Evolutionary conservation across 2,888 invertebrate genomes (phyloP).

Genomic region (Myathropa florea): DNA sequence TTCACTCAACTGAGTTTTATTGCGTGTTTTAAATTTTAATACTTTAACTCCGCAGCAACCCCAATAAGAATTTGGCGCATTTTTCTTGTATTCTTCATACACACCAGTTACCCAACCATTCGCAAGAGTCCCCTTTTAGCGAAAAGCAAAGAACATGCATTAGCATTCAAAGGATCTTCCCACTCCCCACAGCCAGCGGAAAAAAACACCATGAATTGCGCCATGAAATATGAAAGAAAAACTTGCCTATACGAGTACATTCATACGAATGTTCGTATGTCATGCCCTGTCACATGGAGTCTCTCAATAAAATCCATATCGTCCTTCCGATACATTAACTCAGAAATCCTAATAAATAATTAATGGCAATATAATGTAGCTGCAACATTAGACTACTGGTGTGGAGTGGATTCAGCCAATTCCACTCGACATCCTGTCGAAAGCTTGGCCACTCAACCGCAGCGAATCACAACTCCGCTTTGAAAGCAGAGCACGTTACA

Average conservation of each 20-base stretch:
- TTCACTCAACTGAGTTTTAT: slow-evolving; percentile 39
- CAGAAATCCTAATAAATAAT: slow-evolving; percentile 60
- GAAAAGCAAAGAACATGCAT: slow-evolving; percentile 21
- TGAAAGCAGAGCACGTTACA: slow-evolving; percentile 12
- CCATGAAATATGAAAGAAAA: not conserved
- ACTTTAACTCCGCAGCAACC: slow-evolving; percentile 12
- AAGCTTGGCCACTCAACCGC: not conserved
- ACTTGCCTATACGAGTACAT: not conserved
- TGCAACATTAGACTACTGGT: slow-evolving; percentile 15
- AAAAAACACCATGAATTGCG: not conserved
- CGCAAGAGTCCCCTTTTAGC: not conserved
- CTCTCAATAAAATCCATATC: slow-evolving; percentile 33
- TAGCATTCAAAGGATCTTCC: not conserved
- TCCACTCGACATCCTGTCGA: not conserved
- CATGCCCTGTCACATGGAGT: slow-evolving; percentile 8
- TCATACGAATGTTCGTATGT: not conserved
- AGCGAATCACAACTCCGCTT: not conserved
- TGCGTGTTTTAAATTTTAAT: slow-evolving; percentile 61
- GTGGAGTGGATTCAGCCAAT: not conserved
- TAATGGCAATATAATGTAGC: slow-evolving; percentile 65
- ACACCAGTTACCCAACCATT: not conserved
- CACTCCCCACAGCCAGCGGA: not conserved
- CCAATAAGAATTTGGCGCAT: not conserved
- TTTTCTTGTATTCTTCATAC: not conserved
- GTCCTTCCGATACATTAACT: slow-evolving; percentile 57